Percentiles rank a stretch among this genome's conserved stretches.
These are phyloP conservation scores for Sebastes aleutianus DNA, from an alignment of 2,797 vertebrate species.

Conservation along the genomic window DNA sequence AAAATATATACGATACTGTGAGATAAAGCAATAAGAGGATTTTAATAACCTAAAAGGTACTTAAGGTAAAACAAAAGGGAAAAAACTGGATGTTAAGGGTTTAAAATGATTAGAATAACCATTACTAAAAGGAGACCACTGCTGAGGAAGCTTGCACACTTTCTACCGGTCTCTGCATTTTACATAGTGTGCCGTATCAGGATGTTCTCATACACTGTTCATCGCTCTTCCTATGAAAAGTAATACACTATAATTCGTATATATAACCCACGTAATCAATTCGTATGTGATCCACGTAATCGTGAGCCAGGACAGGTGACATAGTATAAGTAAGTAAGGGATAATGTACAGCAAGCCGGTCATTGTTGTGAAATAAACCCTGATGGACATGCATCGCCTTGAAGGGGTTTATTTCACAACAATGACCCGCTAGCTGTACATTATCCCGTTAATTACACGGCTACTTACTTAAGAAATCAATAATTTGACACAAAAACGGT, in stretches of 20 bases:
- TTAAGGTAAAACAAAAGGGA: background rate
- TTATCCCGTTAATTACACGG: no score
- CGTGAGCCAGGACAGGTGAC: background rate
- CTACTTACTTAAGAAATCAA: no score
- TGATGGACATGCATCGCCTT: no score
- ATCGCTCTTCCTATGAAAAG: background rate
- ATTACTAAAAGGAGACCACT: background rate
- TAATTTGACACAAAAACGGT: no score
- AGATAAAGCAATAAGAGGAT: background rate
- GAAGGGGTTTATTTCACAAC: no score
- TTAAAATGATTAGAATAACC: background rate
- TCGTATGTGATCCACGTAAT: background rate
- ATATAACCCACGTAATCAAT: background rate
- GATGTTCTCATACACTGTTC: background rate
- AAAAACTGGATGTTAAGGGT: background rate
- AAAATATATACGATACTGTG: background rate
- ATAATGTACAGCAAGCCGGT: no score
- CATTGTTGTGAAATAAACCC: no score
- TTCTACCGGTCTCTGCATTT: background rate
- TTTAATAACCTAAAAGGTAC: background rate
- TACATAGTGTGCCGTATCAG: no score
- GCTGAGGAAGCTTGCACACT: background rate
- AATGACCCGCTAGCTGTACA: no score
- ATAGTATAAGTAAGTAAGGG: background rate
- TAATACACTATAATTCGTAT: background rate